Evolutionary conservation across 2,797 vertebrate species (phyloP).

Genomic region (Leucoraja ocellata): DNA sequence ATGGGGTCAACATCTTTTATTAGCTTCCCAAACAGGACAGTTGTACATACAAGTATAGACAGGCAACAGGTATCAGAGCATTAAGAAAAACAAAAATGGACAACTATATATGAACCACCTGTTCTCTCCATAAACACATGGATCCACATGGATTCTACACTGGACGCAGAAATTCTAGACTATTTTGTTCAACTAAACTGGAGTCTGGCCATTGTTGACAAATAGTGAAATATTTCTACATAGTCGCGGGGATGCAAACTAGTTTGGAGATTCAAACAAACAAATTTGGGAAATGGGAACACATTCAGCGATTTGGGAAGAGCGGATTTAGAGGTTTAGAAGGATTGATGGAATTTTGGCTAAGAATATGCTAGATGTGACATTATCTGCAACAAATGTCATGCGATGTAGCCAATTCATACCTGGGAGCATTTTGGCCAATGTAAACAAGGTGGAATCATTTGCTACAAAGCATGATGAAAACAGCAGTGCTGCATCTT

Average conservation of each 20-base stretch:
- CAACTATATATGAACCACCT: too few relatives aligned
- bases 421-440: conserved; percentile 93
- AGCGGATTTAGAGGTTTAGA: neutral
- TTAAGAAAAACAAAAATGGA: neutral
- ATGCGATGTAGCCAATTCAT: conserved; percentile 41
- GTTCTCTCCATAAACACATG: neutral
- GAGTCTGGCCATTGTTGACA: neutral
- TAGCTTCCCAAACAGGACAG: neutral
- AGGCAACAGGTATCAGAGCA: too few relatives aligned
- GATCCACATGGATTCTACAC: neutral
- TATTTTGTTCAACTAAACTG: neutral
- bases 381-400: neutral
- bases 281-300: neutral
- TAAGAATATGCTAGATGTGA: neutral
- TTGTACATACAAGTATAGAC: neutral
- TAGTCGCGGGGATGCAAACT: neutral
- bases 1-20: neutral
- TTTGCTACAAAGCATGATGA: conserved; percentile 96
- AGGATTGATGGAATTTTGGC: neutral
- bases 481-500: conserved; percentile 86
- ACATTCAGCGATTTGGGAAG: neutral
- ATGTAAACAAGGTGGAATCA: conserved; percentile 90
- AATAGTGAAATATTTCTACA: too few relatives aligned
- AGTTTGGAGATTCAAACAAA: too few relatives aligned
- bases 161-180: neutral